Base-by-base conservation (phyloP, 1,140 invertebrate species). In the Conus betulinus region DNA sequence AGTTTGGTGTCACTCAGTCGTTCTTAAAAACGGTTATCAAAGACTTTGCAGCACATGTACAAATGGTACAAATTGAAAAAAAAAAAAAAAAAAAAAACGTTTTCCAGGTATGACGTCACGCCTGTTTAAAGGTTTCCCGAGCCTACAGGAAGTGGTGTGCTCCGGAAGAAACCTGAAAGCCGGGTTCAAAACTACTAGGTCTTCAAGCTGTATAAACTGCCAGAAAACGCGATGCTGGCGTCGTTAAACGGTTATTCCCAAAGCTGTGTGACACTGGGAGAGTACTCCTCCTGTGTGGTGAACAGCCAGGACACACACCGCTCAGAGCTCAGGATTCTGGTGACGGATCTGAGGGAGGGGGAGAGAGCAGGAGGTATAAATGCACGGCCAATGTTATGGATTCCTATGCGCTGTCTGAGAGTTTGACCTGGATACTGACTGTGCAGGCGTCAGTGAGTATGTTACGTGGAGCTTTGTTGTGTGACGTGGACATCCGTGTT, bases 61-160 rank as follows among this genome's bases (percentile, higher is more conserved):
- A 39, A 39, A 39, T 39, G 0, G 39, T 39, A 39, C 39, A 39
- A 39, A 39, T 39, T 39, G n/a, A n/a, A n/a, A n/a, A n/a, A n/a
- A n/a, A n/a, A n/a, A n/a, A n/a, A n/a, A n/a, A n/a, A 23, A 57
- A 57, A 6, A 6, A 57, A 7, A 57, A 13, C 6, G 55, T 57
- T 57, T 83, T 84, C n/a, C 82, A 84, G 82, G 82, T 4, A 84
- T 84, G 57, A 84, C 82, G n/a, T 60, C 57, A 23, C 57, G 55
- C 23, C 17, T 63, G n/a, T 84, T 84, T 23, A 84, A 84, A 39
- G 82, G 82, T 15, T 53, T 87, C 74, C 74, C 71, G 10, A 87
- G 85, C 39, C 52, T 87, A n/a, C 85, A 87, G n/a, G 85, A 87
- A 79, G 52, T 87, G 10, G 85, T 53, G 15, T 87, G 85, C 53